Conservation (phyloP, 1,140 invertebrate species). For the Augochlora pura region DNA sequence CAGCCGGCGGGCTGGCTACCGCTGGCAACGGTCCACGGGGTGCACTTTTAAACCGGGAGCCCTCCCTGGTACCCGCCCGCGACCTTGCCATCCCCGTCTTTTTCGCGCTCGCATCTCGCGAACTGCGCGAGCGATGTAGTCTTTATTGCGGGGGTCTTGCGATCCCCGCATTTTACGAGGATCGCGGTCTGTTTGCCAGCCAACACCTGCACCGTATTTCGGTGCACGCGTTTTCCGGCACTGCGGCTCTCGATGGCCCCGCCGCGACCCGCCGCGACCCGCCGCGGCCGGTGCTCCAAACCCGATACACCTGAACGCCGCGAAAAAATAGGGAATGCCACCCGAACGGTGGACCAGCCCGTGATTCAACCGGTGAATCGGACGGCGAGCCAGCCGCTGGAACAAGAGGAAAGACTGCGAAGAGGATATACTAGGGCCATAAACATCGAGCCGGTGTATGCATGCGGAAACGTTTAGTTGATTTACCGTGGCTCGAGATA, state of each 20-base stretch:
- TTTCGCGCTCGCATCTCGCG: conserved; percentile 6
- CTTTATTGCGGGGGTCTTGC: conserved; percentile 64
- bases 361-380: no score
- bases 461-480: conserved; percentile 43
- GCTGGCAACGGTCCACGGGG: conserved; percentile 45
- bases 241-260: background rate
- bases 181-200: conserved; percentile 44
- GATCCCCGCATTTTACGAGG: conserved; percentile 64
- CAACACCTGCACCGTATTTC: conserved; percentile 18
- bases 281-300: no score
- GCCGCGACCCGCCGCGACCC: no score
- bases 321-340: no score
- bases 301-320: no score
- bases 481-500: conserved; percentile 37
- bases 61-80: background rate
- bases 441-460: conserved; percentile 35
- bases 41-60: conserved; percentile 32
- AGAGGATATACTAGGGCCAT: background rate
- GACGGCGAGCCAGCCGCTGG: background rate
- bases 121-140: conserved; percentile 35
- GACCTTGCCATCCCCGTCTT: background rate
- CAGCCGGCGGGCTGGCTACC: background rate
- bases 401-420: background rate
- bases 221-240: background rate
- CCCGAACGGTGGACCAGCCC: no score